Evolutionary conservation across 2,113 vertebrate species (phyloP).

Genomic region (Formicarius rufipectus): DNA sequence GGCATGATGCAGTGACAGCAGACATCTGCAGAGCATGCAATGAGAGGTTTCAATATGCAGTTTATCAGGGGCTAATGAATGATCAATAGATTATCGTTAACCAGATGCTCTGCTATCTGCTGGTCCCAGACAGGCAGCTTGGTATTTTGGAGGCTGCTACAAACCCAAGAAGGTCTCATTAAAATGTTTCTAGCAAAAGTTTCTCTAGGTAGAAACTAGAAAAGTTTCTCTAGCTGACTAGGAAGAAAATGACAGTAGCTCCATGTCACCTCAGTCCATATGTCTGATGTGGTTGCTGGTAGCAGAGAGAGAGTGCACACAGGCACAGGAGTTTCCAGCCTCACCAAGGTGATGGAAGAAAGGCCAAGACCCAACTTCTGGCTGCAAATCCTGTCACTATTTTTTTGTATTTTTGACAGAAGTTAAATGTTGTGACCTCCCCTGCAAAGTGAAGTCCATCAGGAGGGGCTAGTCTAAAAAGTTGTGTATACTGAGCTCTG

Average conservation of each 20-base stretch:
- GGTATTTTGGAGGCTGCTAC: neutral
- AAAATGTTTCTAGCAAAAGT: neutral
- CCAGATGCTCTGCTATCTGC: neutral
- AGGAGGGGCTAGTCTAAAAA: neutral
- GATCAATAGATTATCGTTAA: neutral
- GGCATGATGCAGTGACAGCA: neutral
- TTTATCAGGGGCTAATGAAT: neutral
- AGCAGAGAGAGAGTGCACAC: neutral
- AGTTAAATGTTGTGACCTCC: neutral
- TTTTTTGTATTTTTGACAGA: neutral
- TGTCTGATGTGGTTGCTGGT: neutral
- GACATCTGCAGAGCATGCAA: neutral
- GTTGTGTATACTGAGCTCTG: neutral
- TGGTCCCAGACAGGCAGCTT: neutral
- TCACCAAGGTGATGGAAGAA: neutral
- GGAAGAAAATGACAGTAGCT: neutral
- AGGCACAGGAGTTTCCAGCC: neutral
- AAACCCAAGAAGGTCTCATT: neutral
- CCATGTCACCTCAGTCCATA: fast-evolving
- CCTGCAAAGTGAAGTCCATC: neutral
- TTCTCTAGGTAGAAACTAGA: neutral
- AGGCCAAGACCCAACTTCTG: neutral
- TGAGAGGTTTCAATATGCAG: neutral
- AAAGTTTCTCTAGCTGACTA: neutral
- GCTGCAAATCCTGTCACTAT: neutral